A percentile compares a stretch with the other conserved stretches of the same genome.
phyloP scores from a whole-genome alignment of 2,113 vertebrate species.

The Gadus macrocephalus region DNA sequence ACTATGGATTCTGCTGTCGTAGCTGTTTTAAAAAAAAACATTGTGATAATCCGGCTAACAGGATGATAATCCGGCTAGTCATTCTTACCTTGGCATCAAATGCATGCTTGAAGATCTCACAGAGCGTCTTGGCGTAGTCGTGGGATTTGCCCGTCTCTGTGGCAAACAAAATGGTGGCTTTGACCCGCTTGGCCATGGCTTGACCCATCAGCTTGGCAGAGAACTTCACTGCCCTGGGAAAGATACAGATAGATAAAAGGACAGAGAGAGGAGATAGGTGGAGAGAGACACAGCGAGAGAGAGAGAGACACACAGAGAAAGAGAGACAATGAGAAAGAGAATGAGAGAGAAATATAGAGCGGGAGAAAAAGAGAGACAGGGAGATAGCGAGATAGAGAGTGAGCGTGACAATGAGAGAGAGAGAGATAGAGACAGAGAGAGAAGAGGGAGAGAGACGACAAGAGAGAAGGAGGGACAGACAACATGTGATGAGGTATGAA shows the following conservation, averaged over 20 bases:
- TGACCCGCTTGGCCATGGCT: slow-evolving; percentile 97
- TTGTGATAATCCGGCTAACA: too few relatives aligned
- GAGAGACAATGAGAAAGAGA: not conserved
- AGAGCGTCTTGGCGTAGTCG: slow-evolving; percentile 94
- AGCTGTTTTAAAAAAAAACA: too few relatives aligned
- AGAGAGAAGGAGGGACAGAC: too few relatives aligned
- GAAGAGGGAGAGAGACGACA: too few relatives aligned
- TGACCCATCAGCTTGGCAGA: slow-evolving; percentile 98
- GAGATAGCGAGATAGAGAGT: not conserved
- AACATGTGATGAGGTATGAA: too few relatives aligned
- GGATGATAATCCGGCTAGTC: too few relatives aligned
- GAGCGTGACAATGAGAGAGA: slow-evolving; percentile 1
- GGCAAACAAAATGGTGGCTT: slow-evolving; percentile 94
- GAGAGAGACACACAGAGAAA: not conserved
- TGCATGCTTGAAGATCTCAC: slow-evolving; percentile 98
- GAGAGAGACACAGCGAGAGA: not conserved
- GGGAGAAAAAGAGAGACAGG: too few relatives aligned
- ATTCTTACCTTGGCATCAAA: slow-evolving; percentile 91
- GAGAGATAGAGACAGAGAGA: too few relatives aligned
- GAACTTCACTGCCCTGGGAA: slow-evolving; percentile 92
- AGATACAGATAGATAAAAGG: slow-evolving; percentile 5
- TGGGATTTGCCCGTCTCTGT: slow-evolving; percentile 96
- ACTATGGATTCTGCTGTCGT: too few relatives aligned
- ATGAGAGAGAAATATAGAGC: too few relatives aligned
- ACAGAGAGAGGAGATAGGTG: not conserved